phyloP scores from a whole-genome alignment of 1,140 invertebrate genomes.

The Dendrolimus kikuchii region DNA sequence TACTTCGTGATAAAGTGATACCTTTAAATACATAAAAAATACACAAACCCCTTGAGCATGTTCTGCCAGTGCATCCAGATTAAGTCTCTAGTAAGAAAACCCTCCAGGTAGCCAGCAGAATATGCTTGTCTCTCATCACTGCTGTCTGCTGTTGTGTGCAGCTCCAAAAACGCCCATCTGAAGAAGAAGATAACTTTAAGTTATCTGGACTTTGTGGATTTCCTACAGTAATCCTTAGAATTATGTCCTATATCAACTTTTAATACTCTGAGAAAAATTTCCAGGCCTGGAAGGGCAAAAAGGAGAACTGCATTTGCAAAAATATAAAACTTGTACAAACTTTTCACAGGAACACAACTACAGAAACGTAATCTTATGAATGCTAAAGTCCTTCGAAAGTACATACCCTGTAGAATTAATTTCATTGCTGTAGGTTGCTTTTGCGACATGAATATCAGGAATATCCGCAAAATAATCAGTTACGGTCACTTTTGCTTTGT shows the following conservation, averaged over 20 bases:
- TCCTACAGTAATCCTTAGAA: background rate
- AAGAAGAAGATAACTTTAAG: background rate
- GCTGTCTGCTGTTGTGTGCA: constrained; percentile 62
- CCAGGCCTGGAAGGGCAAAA: no score
- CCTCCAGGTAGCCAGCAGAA: constrained; percentile 79
- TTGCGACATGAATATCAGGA: constrained; percentile 34
- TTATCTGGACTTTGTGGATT: background rate
- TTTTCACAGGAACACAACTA: background rate
- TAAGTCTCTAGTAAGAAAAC: constrained; percentile 73
- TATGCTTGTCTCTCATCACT: constrained; percentile 76
- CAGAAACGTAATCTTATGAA: background rate
- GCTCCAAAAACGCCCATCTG: constrained; percentile 74
- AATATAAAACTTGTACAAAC: background rate
- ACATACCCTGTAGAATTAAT: constrained; percentile 52
- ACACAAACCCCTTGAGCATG: constrained; percentile 62
- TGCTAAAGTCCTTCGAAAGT: background rate
- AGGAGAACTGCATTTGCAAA: no score
- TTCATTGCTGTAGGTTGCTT: constrained; percentile 48
- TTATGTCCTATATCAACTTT: background rate
- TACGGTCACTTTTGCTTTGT: constrained; percentile 21
- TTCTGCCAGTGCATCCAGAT: constrained; percentile 79
- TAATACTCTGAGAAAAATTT: background rate
- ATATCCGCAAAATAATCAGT: constrained; percentile 34
- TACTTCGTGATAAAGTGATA: no score
- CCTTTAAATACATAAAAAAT: background rate